These are phyloP conservation scores for Siderastrea radians DNA, from an alignment of 92 coral and sea anemone species.

Conservation along the genomic window DNA sequence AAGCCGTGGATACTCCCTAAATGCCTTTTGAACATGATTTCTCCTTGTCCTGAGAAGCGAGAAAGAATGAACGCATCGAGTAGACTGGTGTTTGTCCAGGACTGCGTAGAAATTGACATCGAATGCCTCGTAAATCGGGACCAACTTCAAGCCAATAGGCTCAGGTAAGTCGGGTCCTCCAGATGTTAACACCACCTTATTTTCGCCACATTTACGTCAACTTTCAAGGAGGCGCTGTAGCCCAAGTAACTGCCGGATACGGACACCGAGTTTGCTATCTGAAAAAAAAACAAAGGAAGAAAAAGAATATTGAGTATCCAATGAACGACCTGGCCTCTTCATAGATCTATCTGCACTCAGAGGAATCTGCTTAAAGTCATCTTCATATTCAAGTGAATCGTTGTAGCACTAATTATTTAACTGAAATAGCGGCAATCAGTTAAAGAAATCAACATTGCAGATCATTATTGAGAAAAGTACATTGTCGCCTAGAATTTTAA, in stretches of 20 bases:
- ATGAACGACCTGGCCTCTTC: no score
- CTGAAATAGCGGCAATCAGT: no score
- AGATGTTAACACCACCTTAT: background rate
- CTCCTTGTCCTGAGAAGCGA: background rate
- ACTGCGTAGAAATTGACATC: background rate
- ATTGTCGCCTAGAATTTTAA: no score
- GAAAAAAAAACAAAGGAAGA: no score
- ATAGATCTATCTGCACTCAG: no score
- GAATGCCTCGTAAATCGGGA: slow-evolving; percentile 48
- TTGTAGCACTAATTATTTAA: no score
- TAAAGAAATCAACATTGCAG: no score
- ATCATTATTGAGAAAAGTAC: no score
- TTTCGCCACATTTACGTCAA: background rate
- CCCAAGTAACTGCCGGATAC: background rate
- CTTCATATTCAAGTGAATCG: no score
- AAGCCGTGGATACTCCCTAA: slow-evolving; percentile 2
- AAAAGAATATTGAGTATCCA: background rate
- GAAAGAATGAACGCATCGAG: background rate
- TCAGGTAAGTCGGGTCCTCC: slow-evolving; percentile 52
- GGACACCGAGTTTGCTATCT: background rate
- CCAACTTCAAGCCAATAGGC: slow-evolving; percentile 45
- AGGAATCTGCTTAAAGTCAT: no score
- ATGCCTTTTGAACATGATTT: background rate
- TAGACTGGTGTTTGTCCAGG: background rate
- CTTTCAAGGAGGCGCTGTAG: background rate